These are phyloP conservation scores for Calephelis nemesis DNA, from an alignment of 1,140 invertebrate species.

Conservation along the genomic window DNA sequence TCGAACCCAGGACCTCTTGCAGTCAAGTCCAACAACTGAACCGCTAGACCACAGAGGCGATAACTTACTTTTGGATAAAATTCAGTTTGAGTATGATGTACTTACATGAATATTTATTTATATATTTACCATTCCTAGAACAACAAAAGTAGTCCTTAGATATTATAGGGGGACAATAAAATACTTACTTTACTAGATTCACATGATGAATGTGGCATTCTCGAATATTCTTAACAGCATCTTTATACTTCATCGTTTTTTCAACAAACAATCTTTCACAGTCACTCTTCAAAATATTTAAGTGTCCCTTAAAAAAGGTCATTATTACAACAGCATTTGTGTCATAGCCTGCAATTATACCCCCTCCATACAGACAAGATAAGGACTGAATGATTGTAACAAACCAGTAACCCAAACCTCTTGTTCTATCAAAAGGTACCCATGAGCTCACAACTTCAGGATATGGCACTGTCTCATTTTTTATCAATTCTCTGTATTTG, in stretches of 20 bases:
- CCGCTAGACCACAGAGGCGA: no score
- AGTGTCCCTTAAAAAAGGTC: constrained; percentile 60
- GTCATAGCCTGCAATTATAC: constrained; percentile 59
- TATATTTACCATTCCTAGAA: no score
- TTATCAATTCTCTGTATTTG: constrained; percentile 32
- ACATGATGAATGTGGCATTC: constrained; percentile 55
- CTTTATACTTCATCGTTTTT: constrained; percentile 33
- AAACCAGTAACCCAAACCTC: constrained; percentile 47
- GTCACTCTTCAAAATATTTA: constrained; percentile 48
- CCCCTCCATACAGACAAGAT: constrained; percentile 57
- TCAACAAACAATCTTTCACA: constrained; percentile 48
- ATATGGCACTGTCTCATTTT: constrained; percentile 43
- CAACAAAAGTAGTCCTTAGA: no score
- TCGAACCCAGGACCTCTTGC: no score
- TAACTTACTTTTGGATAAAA: no score
- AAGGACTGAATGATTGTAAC: constrained; percentile 40
- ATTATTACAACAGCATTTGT: constrained; percentile 57
- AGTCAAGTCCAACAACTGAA: no score
- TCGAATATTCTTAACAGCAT: constrained; percentile 42
- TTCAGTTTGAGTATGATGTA: no score
- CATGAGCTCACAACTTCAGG: constrained; percentile 65
- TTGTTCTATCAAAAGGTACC: constrained; percentile 53
- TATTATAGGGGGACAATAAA: no score
- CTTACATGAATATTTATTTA: no score
- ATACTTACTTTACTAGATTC: constrained; percentile 47